Evolutionary conservation across 2,888 invertebrate genomes (phyloP).

Genomic region (Drosophila pseudotalamancana): DNA sequence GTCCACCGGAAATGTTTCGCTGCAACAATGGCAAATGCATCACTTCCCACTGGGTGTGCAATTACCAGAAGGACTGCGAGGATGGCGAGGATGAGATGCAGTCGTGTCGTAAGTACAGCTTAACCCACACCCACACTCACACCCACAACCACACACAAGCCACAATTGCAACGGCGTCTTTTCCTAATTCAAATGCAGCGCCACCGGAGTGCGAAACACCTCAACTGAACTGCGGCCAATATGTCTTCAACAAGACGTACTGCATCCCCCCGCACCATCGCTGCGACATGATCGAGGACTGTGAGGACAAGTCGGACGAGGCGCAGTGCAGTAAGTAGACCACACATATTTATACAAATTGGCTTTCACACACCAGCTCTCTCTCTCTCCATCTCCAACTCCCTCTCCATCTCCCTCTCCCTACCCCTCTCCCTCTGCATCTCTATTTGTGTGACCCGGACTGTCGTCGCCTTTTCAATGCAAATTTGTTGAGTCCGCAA

Average conservation of each 20-base stretch:
- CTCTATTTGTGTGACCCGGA: not conserved
- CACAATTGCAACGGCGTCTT: not conserved
- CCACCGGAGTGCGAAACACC: slow-evolving; percentile 97
- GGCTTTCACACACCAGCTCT: too few species aligned
- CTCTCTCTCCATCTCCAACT: not conserved
- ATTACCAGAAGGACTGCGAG: slow-evolving; percentile 97
- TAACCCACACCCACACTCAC: not conserved
- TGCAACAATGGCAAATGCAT: slow-evolving; percentile 95
- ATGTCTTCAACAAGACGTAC: slow-evolving; percentile 97
- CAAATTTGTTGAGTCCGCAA: slow-evolving; percentile 68
- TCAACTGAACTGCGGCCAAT: slow-evolving; percentile 96
- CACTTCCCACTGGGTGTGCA: slow-evolving; percentile 93
- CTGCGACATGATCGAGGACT: slow-evolving; percentile 98
- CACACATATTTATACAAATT: slow-evolving; percentile 9
- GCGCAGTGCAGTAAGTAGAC: slow-evolving; percentile 96
- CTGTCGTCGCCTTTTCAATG: slow-evolving; percentile 44
- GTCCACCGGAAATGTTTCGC: slow-evolving; percentile 91
- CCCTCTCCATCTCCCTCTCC: not conserved
- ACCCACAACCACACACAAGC: not conserved
- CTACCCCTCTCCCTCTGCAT: not conserved
- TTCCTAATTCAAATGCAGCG: slow-evolving; percentile 86
- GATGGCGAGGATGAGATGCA: slow-evolving; percentile 96
- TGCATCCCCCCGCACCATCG: slow-evolving; percentile 96
- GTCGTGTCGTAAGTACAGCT: slow-evolving; percentile 91
- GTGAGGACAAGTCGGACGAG: slow-evolving; percentile 97